Evolutionary conservation across 64 coral and sea anemone genomes (phyloP), one percentile per base, ranked within the genome.

Genomic region (Montipora efflorescens): DNA sequence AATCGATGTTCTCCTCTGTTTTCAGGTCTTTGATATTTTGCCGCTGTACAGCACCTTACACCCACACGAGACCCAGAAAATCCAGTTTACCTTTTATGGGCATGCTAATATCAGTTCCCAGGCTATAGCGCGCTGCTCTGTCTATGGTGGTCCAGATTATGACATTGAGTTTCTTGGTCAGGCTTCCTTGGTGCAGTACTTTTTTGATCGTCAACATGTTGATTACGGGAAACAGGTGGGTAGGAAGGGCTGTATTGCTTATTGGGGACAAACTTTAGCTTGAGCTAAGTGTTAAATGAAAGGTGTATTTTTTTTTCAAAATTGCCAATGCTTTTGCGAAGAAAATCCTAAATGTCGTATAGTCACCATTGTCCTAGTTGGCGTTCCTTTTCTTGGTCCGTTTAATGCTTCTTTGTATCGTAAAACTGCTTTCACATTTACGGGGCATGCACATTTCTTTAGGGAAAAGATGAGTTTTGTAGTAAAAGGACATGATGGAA

Each of bases 1-100:
- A 55, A 55, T 5, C 10, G 5, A 10, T 15, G 55, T 44, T 44
- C 5, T 87, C 16, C 72, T 76, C 7, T 87, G 16, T 93, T 47
- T 48, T 45, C 73, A 99, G 98, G 95, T 99, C 14, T 99, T 99
- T 86, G 98, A 99, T 80, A 99, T 99, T 10, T 76, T 99, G 43
- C 98, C 98, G 10, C 79, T 99, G 28, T 99, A 99, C 64, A 96
- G 98, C 90, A 99, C 98, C 45, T 59, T 99, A 75, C 95, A 96
- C 7, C 87, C 98, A 16, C 90, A 87, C 53, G 98, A 99, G 79
- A 96, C 74, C 44, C 98, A 99, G 69, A 96, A 91, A 80, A 94
- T 99, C 48, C 98, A 99, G 76, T 99, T 99, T 81, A 99, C 95
- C 10, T 99, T 96, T 90, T 99, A 99, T 84, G 95, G 98, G 18